phyloP scores from a whole-genome alignment of 2,113 vertebrate genomes.

The Pterophyllum scalare region DNA sequence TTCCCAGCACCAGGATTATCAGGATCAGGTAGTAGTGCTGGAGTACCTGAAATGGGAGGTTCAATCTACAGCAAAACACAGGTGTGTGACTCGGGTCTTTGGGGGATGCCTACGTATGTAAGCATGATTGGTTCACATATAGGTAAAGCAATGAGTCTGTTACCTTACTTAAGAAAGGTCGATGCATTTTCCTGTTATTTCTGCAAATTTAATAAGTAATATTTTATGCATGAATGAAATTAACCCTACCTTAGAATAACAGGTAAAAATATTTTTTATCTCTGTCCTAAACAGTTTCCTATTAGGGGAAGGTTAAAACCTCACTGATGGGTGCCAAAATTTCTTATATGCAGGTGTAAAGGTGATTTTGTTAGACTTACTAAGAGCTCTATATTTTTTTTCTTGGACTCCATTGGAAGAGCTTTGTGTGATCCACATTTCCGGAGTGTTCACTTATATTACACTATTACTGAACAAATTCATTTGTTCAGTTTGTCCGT shows the following conservation, averaged over 20 bases:
- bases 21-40: slow-evolving; percentile 87
- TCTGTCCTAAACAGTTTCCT: not conserved
- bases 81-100: slow-evolving; percentile 80
- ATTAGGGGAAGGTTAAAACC: not conserved
- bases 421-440: not conserved
- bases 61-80: slow-evolving; percentile 96
- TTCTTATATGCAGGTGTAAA: not conserved
- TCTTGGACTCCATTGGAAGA: not conserved
- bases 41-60: slow-evolving; percentile 92
- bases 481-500: not conserved
- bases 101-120: too few species aligned
- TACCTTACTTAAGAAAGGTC: not conserved
- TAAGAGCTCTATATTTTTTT: not conserved
- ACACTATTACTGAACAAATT: not conserved
- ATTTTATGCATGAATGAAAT: too few species aligned
- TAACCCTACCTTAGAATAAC: not conserved
- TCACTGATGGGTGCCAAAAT: not conserved
- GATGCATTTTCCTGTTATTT: not conserved
- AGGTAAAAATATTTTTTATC: not conserved
- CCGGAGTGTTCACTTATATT: not conserved
- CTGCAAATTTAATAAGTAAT: not conserved
- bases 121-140: not conserved
- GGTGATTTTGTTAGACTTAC: not conserved
- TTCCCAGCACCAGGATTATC: slow-evolving; percentile 85
- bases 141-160: not conserved